These are phyloP conservation scores for Amniataba percoides DNA, from an alignment of 2,797 vertebrate genomes.

Conservation along the genomic window DNA sequence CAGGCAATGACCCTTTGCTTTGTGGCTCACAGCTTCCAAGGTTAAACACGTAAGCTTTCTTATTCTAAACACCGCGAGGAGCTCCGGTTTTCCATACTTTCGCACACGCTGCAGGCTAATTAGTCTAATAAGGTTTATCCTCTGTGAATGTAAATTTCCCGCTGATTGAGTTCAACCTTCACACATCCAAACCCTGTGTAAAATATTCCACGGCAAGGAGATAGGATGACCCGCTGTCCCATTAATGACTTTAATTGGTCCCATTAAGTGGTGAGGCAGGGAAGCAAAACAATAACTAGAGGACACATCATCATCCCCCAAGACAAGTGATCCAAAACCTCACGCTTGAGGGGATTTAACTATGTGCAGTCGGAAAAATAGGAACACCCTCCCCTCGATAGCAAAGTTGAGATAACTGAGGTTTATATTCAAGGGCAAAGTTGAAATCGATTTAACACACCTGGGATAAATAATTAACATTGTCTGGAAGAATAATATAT, in stretches of 20 bases:
- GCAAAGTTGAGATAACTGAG: background rate
- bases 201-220: conserved; percentile 58
- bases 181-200: conserved; percentile 61
- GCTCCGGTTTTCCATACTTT: conserved; percentile 48
- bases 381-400: background rate
- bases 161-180: conserved; percentile 79
- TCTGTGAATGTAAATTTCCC: conserved; percentile 74
- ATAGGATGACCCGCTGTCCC: conserved; percentile 72
- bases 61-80: conserved; percentile 33
- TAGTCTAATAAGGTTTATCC: conserved; percentile 75
- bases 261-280: conserved; percentile 78
- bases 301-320: conserved; percentile 70
- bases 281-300: conserved; percentile 84
- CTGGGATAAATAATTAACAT: conserved; percentile 7
- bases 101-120: conserved; percentile 64
- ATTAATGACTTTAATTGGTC: conserved; percentile 83
- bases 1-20: conserved; percentile 3
- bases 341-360: conserved; percentile 46
- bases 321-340: conserved; percentile 71
- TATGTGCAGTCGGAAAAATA: conserved; percentile 25
- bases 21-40: conserved; percentile 56
- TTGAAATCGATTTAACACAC: background rate
- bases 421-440: conserved; percentile 28
- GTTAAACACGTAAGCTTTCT: conserved; percentile 52
- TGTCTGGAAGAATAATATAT: background rate